These are phyloP conservation scores for Xenus cinereus DNA, from an alignment of 2,113 vertebrate genomes.

Conservation along the genomic window DNA sequence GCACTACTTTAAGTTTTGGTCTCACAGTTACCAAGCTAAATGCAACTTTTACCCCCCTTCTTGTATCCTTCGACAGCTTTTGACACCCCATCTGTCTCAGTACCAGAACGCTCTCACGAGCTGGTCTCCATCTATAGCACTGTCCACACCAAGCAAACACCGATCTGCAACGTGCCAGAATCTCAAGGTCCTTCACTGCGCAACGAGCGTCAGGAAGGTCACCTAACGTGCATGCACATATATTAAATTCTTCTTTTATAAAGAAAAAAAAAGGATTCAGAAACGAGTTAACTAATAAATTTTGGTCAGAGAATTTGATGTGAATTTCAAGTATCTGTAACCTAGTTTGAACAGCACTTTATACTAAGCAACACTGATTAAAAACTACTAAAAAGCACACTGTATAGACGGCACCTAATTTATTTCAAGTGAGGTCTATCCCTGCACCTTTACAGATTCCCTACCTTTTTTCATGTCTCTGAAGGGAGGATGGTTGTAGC, in stretches of 20 bases:
- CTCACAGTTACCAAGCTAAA: background rate
- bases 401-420: background rate
- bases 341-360: background rate
- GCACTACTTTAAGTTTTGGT: background rate
- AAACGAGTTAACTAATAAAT: background rate
- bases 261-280: background rate
- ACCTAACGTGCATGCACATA: background rate
- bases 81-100: background rate
- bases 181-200: background rate
- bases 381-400: background rate
- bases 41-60: background rate
- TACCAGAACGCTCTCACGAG: background rate
- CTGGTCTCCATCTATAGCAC: background rate
- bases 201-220: background rate
- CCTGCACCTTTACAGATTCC: background rate
- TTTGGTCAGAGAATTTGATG: accelerated
- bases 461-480: slow-evolving; percentile 98
- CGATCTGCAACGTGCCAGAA: background rate
- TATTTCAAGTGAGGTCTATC: background rate
- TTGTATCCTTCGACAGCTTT: background rate
- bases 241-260: background rate
- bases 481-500: slow-evolving; percentile 94
- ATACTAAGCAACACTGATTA: background rate
- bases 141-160: background rate
- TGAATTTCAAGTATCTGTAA: background rate